Conservation (phyloP, 2,888 invertebrate genomes). For the Creontiades dilutus region DNA sequence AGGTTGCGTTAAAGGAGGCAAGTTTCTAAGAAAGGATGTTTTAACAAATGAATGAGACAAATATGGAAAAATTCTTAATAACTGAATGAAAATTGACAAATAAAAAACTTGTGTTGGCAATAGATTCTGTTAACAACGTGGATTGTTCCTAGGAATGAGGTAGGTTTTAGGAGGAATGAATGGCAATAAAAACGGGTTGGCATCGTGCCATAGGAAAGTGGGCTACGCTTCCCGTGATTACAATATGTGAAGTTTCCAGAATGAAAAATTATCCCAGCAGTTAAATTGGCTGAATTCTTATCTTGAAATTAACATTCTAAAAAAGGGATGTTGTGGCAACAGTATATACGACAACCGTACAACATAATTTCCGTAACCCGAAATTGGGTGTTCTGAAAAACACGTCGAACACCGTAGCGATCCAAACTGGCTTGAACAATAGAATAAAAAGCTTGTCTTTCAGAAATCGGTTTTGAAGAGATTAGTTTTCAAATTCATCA, state of each 20-base stretch:
- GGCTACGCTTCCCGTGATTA: constrained; percentile 37
- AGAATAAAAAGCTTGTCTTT: no score
- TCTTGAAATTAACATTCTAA: neutral
- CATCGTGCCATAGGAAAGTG: constrained; percentile 23
- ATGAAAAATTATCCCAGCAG: constrained; percentile 40
- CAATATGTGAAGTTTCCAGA: constrained; percentile 45
- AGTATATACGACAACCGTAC: no score
- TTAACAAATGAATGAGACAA: neutral
- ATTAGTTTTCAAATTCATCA: no score
- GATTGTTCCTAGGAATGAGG: constrained; percentile 15
- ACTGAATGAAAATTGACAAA: no score
- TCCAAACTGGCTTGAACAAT: no score
- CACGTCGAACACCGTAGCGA: no score
- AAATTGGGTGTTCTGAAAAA: no score
- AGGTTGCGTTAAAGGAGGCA: neutral
- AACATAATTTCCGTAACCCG: no score
- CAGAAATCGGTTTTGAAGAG: no score
- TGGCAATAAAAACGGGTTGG: constrained; percentile 38
- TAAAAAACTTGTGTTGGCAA: constrained; percentile 31
- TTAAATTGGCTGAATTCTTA: constrained; percentile 42
- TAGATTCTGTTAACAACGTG: neutral
- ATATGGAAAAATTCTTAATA: neutral
- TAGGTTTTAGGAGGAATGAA: constrained; percentile 40
- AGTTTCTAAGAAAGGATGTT: neutral
- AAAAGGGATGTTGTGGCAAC: neutral